Conservation (phyloP, 1,140 invertebrate species). For the Hycleus cichorii region DNA sequence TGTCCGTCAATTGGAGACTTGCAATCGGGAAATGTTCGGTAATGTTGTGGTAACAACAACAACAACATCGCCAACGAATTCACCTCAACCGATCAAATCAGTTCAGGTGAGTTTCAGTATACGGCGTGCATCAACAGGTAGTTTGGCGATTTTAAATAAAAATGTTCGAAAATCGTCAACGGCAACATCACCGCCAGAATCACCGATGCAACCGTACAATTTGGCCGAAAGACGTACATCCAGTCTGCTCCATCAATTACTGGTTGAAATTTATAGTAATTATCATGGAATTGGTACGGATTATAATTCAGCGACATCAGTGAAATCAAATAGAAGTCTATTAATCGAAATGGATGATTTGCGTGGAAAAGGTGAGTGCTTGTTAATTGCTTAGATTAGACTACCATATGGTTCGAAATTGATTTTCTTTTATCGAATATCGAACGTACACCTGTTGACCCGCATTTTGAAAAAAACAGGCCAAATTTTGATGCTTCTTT, state of each 20-base stretch:
- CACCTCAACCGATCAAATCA: conserved; percentile 4
- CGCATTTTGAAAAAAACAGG: no score
- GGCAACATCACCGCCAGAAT: no score
- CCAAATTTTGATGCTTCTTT: no score
- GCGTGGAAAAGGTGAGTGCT: conserved; percentile 27
- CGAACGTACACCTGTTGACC: no score
- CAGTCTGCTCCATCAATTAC: conserved; percentile 31
- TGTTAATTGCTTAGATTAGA: conserved; percentile 4
- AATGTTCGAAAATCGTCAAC: no score
- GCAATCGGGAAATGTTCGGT: conserved; percentile 33
- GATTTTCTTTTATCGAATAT: not conserved
- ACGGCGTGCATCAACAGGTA: not conserved
- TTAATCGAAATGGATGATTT: conserved; percentile 23
- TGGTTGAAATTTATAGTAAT: conserved; percentile 34
- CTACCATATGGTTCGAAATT: conserved; percentile 1
- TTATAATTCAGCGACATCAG: conserved; percentile 35
- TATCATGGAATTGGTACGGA: conserved; percentile 24
- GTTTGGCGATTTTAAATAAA: not conserved
- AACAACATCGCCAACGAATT: not conserved
- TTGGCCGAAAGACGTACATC: conserved; percentile 23
- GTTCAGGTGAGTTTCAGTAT: conserved; percentile 4
- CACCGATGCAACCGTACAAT: no score
- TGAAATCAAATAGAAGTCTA: conserved; percentile 29
- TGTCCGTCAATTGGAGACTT: conserved; percentile 24
- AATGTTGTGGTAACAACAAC: conserved; percentile 21